Base-by-base conservation (phyloP, 2,888 invertebrate genomes). In the Stenotaenia linearis region DNA sequence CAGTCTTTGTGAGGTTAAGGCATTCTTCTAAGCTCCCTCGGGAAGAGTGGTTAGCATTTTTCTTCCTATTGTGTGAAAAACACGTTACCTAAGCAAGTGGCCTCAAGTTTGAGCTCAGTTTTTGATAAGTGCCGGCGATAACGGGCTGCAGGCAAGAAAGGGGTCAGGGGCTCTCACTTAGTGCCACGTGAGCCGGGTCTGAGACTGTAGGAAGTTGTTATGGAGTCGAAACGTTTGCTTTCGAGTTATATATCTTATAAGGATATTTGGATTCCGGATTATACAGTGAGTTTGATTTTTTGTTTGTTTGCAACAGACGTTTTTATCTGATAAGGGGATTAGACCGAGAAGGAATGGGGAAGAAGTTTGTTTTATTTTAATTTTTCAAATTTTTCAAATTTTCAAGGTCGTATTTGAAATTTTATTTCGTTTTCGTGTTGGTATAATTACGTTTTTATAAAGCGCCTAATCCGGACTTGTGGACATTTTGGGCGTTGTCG, bases 401-500 rank as follows among this genome's bases (percentile, higher is more conserved):
- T 69, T 28, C 69, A 69, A 69, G 69, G 69, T 69, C 69, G 10
- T 10, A 9, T 69, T 61, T 69, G 23, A 2, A 12, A 69, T 28
- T 28, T 69, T 23, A 28, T 12, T 28, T 69, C n/a, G 23, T 28
- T 28, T 28, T 28, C 69, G 69, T 12, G 69, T 28, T 69, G 28
- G 50, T 50, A 18, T 50, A 50, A 50, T 50, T 50, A 50, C 21
- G 4, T n/a, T 69, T 69, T 69, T 69, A 23, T 28, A 69, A 25
- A n/a, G 15, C 1, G n/a, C 6, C 69, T 69, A 69, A 69, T 69
- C 15, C 28, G 4, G 69, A 28, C 28, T 69, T 12, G 69, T 69
- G 28, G 69, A 69, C 28, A 12, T 25, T 69, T 69, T 69, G 69
- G 69, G 69, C 69, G 69, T 69, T 69, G 69, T 25, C 69, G 69